These are phyloP conservation scores for Paedocypris micromegethes DNA, from an alignment of 2,797 vertebrate genomes.

Conservation along the genomic window DNA sequence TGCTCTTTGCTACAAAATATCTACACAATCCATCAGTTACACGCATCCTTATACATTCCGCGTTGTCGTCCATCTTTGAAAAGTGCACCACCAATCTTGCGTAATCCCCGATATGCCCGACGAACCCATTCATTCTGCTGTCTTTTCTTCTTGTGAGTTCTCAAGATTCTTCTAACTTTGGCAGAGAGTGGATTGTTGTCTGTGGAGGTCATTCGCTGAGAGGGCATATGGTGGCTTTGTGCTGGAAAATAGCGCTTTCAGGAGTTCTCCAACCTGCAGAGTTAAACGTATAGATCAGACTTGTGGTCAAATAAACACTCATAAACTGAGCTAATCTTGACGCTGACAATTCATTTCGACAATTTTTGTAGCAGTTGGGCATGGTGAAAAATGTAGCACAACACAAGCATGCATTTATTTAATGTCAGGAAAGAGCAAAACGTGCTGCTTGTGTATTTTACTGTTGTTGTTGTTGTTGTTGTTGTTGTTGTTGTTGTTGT, in stretches of 20 bases:
- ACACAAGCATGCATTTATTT: too few relatives aligned
- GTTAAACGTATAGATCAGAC: constrained; percentile 77
- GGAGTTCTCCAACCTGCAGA: constrained; percentile 66
- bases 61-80: constrained; percentile 10
- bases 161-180: constrained; percentile 65
- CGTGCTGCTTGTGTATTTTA: too few relatives aligned
- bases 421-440: too few relatives aligned
- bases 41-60: constrained; percentile 1
- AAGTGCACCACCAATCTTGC: constrained; percentile 40
- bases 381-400: too few relatives aligned
- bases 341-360: not conserved
- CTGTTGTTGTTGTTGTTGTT: too few relatives aligned
- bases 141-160: constrained; percentile 67
- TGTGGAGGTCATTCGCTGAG: constrained; percentile 59
- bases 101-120: constrained; percentile 61
- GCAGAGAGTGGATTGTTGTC: constrained; percentile 63
- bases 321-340: constrained; percentile 12
- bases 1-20: too few relatives aligned
- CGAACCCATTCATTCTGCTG: constrained; percentile 61
- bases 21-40: not conserved
- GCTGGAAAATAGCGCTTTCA: constrained; percentile 59
- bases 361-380: too few relatives aligned
- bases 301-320: constrained; percentile 50
- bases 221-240: constrained; percentile 74
- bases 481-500: too few relatives aligned